Evolutionary conservation across 2,888 invertebrate species (phyloP).

Genomic region (Lobophora halterata): DNA sequence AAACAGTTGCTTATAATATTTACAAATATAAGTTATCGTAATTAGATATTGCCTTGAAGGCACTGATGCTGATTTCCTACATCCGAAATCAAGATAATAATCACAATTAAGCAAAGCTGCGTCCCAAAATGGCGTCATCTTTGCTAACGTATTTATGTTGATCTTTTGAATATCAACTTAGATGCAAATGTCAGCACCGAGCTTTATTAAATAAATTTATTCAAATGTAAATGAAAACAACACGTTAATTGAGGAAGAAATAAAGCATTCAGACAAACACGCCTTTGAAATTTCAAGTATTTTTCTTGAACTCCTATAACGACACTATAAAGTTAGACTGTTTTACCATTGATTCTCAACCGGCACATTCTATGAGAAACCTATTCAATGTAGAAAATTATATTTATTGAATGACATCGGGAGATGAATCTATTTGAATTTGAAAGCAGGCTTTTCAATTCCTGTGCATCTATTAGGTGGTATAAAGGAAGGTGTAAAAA

Average conservation of each 20-base stretch:
- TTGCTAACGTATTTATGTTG: conserved; percentile 24
- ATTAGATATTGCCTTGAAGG: no score
- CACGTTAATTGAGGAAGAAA: conserved; percentile 31
- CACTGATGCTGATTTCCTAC: no score
- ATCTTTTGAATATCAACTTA: conserved; percentile 23
- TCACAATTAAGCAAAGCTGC: conserved; percentile 12
- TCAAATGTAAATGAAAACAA: conserved; percentile 23
- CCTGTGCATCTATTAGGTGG: not conserved
- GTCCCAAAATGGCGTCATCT: conserved; percentile 18
- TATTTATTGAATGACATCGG: conserved; percentile 17
- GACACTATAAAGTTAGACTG: conserved; percentile 29
- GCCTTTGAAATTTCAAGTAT: conserved; percentile 23
- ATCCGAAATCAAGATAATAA: no score
- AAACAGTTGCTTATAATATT: no score
- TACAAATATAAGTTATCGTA: no score
- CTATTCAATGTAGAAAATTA: conserved; percentile 16
- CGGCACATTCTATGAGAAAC: conserved; percentile 13
- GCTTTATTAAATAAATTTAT: conserved; percentile 34
- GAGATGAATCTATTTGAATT: conserved; percentile 4
- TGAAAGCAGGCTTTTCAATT: not conserved
- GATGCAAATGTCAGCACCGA: conserved; percentile 20
- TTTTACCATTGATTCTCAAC: conserved; percentile 14
- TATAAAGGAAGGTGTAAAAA: conserved; percentile 2
- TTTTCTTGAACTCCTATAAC: conserved; percentile 22
- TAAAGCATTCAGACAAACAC: conserved; percentile 25